Evolutionary conservation across 2,888 invertebrate genomes (phyloP).

Genomic region (Masnerella sp.): DNA sequence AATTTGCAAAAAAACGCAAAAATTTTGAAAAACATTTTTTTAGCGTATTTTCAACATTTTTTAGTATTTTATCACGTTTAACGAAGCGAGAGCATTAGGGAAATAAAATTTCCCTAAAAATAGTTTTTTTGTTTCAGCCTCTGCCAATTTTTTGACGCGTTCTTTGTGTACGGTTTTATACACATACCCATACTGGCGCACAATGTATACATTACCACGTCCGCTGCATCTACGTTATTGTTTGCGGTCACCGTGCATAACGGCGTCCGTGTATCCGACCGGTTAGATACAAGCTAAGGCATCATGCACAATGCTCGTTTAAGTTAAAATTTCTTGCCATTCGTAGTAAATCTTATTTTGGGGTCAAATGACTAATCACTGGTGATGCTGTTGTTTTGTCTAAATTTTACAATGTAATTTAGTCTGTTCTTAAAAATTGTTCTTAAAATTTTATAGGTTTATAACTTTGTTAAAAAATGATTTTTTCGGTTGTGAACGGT

Average conservation of each 20-base stretch:
- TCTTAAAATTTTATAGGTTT: no score
- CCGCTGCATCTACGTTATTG: conserved; percentile 72
- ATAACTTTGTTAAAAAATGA: no score
- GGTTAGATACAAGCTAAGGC: conserved; percentile 43
- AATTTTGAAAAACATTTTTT: no score
- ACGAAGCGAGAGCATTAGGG: no score
- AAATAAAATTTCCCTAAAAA: conserved; percentile 5
- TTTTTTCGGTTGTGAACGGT: no score
- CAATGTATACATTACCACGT: conserved; percentile 68
- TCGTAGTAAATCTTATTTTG: conserved; percentile 19
- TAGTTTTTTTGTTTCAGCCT: conserved; percentile 21
- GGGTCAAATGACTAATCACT: conserved; percentile 8
- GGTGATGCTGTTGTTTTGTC: not conserved
- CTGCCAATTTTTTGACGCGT: conserved; percentile 13
- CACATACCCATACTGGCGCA: conserved; percentile 65
- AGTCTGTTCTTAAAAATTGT: no score
- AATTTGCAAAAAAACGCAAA: no score
- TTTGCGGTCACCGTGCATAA: conserved; percentile 72
- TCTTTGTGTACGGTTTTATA: conserved; percentile 26
- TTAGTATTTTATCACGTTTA: no score
- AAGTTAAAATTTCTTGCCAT: conserved; percentile 7
- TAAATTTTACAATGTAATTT: no score
- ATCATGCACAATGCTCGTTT: conserved; percentile 26
- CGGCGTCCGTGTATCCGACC: conserved; percentile 62
- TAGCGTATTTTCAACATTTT: no score